Base-by-base conservation (phyloP, 2,888 invertebrate species). In the Drosophila percnosoma region DNA sequence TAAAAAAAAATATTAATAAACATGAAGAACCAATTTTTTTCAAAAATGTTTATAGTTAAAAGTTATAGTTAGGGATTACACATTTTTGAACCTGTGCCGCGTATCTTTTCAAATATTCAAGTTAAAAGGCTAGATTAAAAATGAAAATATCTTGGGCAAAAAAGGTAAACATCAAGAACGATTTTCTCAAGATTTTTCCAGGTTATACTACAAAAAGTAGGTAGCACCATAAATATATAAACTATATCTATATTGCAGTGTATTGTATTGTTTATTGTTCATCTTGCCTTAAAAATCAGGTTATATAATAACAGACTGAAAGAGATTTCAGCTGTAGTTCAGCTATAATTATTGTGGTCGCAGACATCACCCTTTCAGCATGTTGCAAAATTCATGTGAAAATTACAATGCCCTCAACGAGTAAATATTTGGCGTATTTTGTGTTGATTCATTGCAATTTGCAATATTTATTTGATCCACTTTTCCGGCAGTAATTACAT, bases 381-480 rank as follows among this genome's bases (percentile, higher is more conserved):
- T 24, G 24, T 21, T 24, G 18, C 54, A 36, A 7, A 38, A 55
- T 27, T n/a, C 36, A 27, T 27, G 2, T 13, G 4, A 27, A n/a
- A 38, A 18, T 36, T 8, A n/a, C 18, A 27, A 27, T 34, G 18
- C 4, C 18, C 27, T 27, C 13, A 27, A 55, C 7, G 10, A 27
- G n/a, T 10, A 54, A 34, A 5, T 24, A 33, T 7, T 31, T 48
- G 11, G 6, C 15, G 15, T 29, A 7, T 51, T 36, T n/a, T 36
- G 10, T 29, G n/a, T 51, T 29, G 15, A n/a, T 51, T 51, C 38
- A n/a, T n/a, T 40, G 13, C 31, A 10, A 42, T 31, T 8, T n/a
- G 13, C 49, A 61, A 38, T 18, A 27, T 72, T 48, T 49, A 66
- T 59, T 48, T 34, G 51, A n/a, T 27, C 33, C 21, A 53, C 31